phyloP scores from a whole-genome alignment of 2,888 invertebrate species.

The Sphinx pinastri region DNA sequence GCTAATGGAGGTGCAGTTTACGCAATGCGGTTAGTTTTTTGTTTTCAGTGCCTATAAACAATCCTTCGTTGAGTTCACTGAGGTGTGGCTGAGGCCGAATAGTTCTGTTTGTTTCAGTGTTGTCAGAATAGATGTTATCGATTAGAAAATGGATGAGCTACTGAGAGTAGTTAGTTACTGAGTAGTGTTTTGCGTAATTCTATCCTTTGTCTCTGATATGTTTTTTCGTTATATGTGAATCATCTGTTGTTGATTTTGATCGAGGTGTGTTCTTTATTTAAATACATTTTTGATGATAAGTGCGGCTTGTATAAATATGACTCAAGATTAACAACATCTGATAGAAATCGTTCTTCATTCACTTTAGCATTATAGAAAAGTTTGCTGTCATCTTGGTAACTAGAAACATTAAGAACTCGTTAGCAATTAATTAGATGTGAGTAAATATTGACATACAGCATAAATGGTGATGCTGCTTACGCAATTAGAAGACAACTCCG shows the following conservation, averaged over 20 bases:
- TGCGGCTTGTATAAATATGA: too few relatives aligned
- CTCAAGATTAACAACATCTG: too few relatives aligned
- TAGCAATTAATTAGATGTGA: background rate
- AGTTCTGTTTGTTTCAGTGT: background rate
- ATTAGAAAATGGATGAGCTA: background rate
- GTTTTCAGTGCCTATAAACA: constrained; percentile 1
- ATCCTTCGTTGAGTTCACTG: background rate
- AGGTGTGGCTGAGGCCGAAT: constrained; percentile 12
- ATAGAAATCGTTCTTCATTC: background rate
- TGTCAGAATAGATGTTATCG: background rate
- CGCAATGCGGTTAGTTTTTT: constrained; percentile 23
- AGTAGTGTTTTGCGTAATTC: background rate
- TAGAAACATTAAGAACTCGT: background rate
- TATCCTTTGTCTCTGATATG: too few relatives aligned
- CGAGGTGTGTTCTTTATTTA: too few relatives aligned
- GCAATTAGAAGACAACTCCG: constrained; percentile 8
- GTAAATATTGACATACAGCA: background rate
- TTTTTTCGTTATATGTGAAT: too few relatives aligned
- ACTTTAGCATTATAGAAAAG: background rate
- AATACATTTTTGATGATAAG: too few relatives aligned
- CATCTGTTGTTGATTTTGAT: too few relatives aligned
- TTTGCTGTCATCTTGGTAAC: background rate
- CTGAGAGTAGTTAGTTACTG: background rate
- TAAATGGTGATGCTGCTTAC: background rate
- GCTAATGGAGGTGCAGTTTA: constrained; percentile 24